phyloP scores from a whole-genome alignment of 2,113 vertebrate genomes.

The Chroicocephalus ridibundus region DNA sequence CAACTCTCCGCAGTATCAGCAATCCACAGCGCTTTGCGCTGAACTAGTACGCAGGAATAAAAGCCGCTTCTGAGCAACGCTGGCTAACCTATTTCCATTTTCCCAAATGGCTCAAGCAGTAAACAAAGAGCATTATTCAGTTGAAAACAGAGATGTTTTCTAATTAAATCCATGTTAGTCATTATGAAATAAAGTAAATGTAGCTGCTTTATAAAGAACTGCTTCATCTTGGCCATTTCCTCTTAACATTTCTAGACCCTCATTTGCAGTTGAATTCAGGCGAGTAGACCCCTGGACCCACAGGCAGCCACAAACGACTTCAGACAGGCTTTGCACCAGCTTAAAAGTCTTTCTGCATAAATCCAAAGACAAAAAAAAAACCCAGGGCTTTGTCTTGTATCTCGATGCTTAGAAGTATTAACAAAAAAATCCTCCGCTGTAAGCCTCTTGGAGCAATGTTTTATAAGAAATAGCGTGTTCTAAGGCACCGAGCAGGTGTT shows the following conservation, averaged over 20 bases:
- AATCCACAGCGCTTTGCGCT: background rate
- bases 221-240: background rate
- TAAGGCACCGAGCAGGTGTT: background rate
- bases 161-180: slow-evolving; percentile 17
- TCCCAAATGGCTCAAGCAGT: background rate
- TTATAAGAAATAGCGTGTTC: background rate
- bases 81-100: background rate
- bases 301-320: background rate
- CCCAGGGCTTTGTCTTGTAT: background rate
- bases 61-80: background rate
- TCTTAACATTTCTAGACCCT: background rate
- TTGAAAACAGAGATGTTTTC: background rate
- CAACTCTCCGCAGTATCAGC: background rate
- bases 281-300: background rate
- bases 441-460: background rate
- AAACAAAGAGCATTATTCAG: slow-evolving; percentile 47
- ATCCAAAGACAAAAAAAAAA: background rate
- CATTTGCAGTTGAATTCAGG: background rate
- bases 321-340: background rate
- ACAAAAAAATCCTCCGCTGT: background rate
- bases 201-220: background rate
- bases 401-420: background rate
- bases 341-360: background rate
- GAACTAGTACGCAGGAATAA: background rate
- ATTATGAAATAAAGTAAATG: background rate